phyloP scores from a whole-genome alignment of 2,888 invertebrate genomes.

The Caenorhabditis macrosperma region DNA sequence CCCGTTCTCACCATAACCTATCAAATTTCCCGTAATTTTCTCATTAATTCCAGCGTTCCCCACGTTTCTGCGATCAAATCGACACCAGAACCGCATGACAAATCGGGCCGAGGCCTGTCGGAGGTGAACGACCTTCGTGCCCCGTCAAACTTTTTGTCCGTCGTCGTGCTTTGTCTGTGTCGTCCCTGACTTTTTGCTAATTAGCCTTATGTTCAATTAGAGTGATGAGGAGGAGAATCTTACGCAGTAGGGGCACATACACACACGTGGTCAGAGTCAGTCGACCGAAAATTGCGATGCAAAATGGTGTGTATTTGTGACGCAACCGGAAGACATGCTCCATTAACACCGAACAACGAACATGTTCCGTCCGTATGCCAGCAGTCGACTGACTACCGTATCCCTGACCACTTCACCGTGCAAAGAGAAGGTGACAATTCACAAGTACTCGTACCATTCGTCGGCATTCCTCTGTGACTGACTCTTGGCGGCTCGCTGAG shows the following conservation, averaged over 20 bases:
- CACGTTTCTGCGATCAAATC: not conserved
- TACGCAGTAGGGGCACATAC: not conserved
- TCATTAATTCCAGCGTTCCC: not conserved
- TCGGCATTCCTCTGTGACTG: not conserved
- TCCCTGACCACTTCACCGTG: not conserved
- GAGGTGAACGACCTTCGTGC: constrained; percentile 2
- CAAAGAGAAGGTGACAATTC: constrained; percentile 29
- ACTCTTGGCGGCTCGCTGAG: not conserved
- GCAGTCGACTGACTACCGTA: no score
- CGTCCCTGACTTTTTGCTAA: constrained; percentile 55
- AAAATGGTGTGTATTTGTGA: constrained; percentile 32
- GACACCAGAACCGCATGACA: constrained; percentile 23
- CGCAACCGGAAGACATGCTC: constrained; percentile 57
- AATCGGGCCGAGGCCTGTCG: not conserved
- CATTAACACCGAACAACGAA: constrained; percentile 44
- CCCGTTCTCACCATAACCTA: not conserved
- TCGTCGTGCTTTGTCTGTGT: not conserved
- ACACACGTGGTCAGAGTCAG: constrained; percentile 21
- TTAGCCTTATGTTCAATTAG: constrained; percentile 35
- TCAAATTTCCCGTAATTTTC: not conserved
- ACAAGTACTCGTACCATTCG: constrained; percentile 10
- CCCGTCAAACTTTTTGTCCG: constrained; percentile 49
- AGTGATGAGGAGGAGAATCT: not conserved
- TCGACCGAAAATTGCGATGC: constrained; percentile 21
- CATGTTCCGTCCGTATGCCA: constrained; percentile 25